These are phyloP conservation scores for Lytechinus pictus DNA, from an alignment of 35 echinoderm and acorn worm genomes.

Conservation along the genomic window DNA sequence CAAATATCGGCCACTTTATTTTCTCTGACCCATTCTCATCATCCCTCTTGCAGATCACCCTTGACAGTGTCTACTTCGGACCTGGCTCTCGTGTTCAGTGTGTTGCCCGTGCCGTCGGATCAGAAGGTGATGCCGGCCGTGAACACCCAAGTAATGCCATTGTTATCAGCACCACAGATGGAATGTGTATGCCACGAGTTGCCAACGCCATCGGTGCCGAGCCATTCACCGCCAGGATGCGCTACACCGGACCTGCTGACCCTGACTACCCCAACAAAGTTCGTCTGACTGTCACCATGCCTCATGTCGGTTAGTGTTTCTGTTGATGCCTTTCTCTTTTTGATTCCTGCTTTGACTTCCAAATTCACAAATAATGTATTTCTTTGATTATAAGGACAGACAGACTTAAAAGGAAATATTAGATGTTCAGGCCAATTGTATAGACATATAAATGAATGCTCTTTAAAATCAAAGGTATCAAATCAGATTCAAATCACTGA, in stretches of 20 bases:
- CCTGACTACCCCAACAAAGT: slow-evolving; percentile 92
- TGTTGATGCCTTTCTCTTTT: background rate
- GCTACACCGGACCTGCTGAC: slow-evolving; percentile 91
- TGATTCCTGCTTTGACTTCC: background rate
- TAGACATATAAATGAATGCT: background rate
- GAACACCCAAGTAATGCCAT: slow-evolving; percentile 70
- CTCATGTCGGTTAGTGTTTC: slow-evolving; percentile 81
- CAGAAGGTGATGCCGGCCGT: slow-evolving; percentile 79
- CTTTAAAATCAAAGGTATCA: background rate
- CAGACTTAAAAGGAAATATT: background rate
- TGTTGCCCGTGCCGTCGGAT: slow-evolving; percentile 82
- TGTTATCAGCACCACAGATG: slow-evolving; percentile 73
- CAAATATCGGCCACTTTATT: background rate
- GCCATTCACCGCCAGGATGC: slow-evolving; percentile 91
- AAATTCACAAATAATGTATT: no score
- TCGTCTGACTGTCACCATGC: slow-evolving; percentile 94
- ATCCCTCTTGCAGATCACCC: slow-evolving; percentile 75
- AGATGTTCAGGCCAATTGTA: background rate
- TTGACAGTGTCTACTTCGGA: slow-evolving; percentile 99
- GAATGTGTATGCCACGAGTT: slow-evolving; percentile 84
- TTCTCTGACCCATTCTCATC: no score
- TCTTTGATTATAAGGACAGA: background rate
- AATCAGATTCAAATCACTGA: background rate
- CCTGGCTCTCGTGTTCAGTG: slow-evolving; percentile 91
- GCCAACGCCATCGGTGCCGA: slow-evolving; percentile 91